phyloP scores from a whole-genome alignment of 2,113 vertebrate species.

The Phalacrocorax pelagicus region DNA sequence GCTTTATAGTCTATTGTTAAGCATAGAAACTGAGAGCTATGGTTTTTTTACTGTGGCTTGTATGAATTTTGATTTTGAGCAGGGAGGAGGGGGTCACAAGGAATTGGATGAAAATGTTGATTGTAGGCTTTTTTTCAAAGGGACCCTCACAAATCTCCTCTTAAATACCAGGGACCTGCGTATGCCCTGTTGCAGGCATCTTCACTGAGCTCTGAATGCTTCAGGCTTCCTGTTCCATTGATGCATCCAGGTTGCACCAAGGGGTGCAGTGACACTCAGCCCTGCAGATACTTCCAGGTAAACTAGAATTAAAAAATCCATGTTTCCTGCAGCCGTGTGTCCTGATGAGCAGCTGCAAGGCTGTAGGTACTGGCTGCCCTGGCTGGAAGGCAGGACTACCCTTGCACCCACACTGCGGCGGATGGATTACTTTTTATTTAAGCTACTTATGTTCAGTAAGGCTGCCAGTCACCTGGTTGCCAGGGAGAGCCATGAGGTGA shows the following conservation, averaged over 20 bases:
- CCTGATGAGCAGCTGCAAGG: background rate
- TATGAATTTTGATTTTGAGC: background rate
- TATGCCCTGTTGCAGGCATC: accelerated
- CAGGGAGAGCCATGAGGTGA: background rate
- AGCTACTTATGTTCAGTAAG: background rate
- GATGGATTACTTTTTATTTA: background rate
- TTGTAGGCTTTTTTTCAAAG: background rate
- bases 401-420: accelerated
- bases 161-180: background rate
- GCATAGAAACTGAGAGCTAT: accelerated
- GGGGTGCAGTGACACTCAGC: background rate
- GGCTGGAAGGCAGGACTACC: background rate
- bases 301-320: accelerated
- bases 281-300: background rate
- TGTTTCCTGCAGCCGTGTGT: background rate
- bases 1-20: background rate
- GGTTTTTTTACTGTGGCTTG: background rate
- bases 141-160: background rate
- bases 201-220: background rate
- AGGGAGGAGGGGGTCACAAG: background rate
- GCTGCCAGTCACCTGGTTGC: background rate
- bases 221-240: accelerated
- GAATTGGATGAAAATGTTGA: background rate
- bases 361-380: background rate
- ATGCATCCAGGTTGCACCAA: background rate